Evolutionary conservation across 2,888 invertebrate species (phyloP), one percentile per base, ranked within the genome.

Genomic region (Zonitis immaculata): DNA sequence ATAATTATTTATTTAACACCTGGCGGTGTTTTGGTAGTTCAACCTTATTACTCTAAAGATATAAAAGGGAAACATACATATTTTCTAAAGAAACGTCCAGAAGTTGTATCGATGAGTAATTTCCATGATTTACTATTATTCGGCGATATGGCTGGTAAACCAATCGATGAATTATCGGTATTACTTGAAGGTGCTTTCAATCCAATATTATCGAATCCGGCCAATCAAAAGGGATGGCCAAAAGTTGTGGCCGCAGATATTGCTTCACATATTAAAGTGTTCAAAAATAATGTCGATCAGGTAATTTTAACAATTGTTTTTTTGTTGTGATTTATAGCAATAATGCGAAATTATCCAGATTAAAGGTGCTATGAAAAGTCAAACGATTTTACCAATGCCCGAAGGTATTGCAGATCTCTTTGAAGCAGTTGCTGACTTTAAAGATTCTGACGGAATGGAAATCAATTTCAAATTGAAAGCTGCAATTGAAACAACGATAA

Each of bases 381-480:
- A 91, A 73, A 93, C 91, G 0, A 81, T 93, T 63, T 77, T 95
- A 25, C 91, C 95, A 1, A 84, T 95, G 80, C 95, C 95, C 1
- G 82, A 87, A 61, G 88, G 87, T 3, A 82, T 87, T 1, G 86
- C 87, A 59, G 79, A 79, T 50, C 82, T 91, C 22, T 85, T 84
- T 67, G 78, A 82, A 18, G 82, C 82, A 3, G 83, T 84, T 66
- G 71, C 79, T 27, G 65, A 65, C 9, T 77, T 79, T 16, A 77
- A 77, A 9, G 68, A 72, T 9, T 76, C 82, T 48, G 78, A 79
- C 18, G 82, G 79, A 50, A 81, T 78, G 72, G 76, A 78, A 12
- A 78, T 84, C 25, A 87, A 91, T 72, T 77, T 87, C 47, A 78
- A 82, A 49, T 77, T 95, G 63, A 89, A 91, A 70, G 87, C 88